Evolutionary conservation across 2,113 vertebrate genomes (phyloP).

Genomic region (Antechinus flavipes): DNA sequence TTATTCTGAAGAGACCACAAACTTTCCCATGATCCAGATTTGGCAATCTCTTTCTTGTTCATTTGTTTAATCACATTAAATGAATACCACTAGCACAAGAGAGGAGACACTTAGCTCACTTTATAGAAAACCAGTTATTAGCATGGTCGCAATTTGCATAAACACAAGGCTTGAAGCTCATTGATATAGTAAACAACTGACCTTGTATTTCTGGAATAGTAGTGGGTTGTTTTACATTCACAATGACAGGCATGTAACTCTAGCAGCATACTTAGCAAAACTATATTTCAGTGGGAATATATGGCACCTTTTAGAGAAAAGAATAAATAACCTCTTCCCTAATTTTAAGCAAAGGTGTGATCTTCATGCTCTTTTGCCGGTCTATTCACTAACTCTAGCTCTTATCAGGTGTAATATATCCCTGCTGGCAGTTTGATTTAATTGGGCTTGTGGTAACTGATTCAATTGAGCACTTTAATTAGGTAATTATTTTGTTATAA

Average conservation of each 20-base stretch:
- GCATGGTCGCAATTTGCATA: neutral
- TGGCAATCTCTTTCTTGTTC: conserved; percentile 20
- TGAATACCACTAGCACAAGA: neutral
- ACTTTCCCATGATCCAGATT: conserved; percentile 5
- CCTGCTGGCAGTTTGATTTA: conserved; percentile 75
- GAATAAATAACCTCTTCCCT: conserved; percentile 43
- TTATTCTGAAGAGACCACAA: neutral
- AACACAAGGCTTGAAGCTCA: neutral
- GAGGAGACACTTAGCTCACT: conserved; percentile 33
- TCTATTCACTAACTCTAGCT: conserved; percentile 56
- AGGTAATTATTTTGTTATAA: conserved; percentile 79
- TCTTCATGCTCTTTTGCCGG: conserved; percentile 62
- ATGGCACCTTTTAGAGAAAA: conserved; percentile 45
- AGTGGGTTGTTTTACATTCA: neutral
- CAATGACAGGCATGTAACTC: neutral
- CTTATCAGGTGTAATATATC: conserved; percentile 75
- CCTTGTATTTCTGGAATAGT: conserved; percentile 35
- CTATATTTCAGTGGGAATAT: conserved; percentile 39
- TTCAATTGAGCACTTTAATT: conserved; percentile 78
- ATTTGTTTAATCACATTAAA: neutral
- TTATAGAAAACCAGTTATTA: conserved; percentile 12
- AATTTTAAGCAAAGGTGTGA: conserved; percentile 57
- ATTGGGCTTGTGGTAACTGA: conserved; percentile 76
- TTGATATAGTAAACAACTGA: conserved; percentile 32
- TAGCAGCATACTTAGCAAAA: conserved; percentile 17